These are phyloP conservation scores for Exocentrus adspersus DNA, from an alignment of 2,888 invertebrate genomes.

Conservation along the genomic window DNA sequence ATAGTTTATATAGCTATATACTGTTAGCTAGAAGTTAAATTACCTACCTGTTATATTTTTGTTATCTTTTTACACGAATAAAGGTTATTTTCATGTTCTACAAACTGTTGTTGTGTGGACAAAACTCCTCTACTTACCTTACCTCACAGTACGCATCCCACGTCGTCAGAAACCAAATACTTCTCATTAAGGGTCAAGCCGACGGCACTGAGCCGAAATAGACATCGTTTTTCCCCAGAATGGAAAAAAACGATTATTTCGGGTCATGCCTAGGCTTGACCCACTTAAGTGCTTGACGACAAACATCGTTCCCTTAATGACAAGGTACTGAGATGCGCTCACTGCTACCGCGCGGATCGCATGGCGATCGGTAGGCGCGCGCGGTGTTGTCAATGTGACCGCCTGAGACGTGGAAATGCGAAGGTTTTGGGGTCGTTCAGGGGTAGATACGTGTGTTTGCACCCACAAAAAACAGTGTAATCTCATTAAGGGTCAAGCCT, in stretches of 20 bases:
- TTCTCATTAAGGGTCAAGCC: conserved; percentile 26
- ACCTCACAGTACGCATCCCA: conserved; percentile 22
- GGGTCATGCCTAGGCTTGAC: conserved; percentile 30
- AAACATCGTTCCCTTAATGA: neutral
- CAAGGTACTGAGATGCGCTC: conserved; percentile 12
- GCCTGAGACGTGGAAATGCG: neutral
- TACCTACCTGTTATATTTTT: neutral
- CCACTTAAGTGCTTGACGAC: conserved; percentile 9
- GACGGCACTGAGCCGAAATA: conserved; percentile 28
- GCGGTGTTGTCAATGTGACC: neutral
- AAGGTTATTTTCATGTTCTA: neutral
- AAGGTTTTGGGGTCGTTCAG: neutral
- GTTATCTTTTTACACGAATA: neutral
- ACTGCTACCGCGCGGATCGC: neutral
- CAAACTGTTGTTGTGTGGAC: too few relatives aligned
- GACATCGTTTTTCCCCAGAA: conserved; percentile 19
- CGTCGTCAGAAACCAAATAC: conserved; percentile 28
- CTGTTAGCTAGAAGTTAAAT: too few relatives aligned
- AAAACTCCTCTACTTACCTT: too few relatives aligned
- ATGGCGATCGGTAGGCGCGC: neutral
- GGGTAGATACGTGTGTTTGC: neutral
- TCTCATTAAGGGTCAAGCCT: conserved; percentile 28
- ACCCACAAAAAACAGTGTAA: neutral
- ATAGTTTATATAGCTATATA: too few relatives aligned
- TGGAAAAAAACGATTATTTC: conserved; percentile 25